A percentile compares a stretch with the other conserved stretches of the same genome.
phyloP scores from a whole-genome alignment of 2,888 invertebrate genomes.

The Caenorhabditis sp. region DNA sequence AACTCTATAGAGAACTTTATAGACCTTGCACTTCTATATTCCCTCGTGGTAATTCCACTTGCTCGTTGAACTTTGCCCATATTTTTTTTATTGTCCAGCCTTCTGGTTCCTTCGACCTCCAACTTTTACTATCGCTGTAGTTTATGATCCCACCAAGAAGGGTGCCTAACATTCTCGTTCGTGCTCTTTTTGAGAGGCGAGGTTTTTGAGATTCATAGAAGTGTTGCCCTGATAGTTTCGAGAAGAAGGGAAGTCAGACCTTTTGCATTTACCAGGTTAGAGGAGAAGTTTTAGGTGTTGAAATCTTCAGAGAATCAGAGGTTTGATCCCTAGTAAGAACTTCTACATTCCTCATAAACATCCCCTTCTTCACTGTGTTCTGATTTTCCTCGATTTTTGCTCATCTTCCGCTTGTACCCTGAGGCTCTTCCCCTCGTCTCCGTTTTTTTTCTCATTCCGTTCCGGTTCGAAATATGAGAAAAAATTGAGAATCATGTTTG shows the following conservation, averaged over 20 bases:
- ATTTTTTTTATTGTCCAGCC: neutral
- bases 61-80: neutral
- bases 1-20: neutral
- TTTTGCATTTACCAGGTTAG: no score
- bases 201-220: no score
- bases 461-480: constrained; percentile 11
- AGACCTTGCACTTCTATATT: neutral
- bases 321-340: neutral
- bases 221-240: no score
- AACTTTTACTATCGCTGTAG: neutral
- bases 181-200: neutral
- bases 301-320: no score
- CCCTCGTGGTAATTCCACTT: constrained; percentile 1
- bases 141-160: neutral
- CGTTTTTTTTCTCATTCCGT: neutral
- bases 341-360: neutral
- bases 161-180: neutral
- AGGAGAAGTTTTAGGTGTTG: no score
- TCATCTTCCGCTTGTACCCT: constrained; percentile 14
- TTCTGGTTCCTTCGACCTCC: neutral
- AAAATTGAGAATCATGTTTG: neutral
- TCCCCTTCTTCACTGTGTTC: constrained; percentile 1
- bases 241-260: no score
- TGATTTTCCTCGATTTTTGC: constrained; percentile 18
- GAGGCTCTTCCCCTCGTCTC: constrained; percentile 9